A percentile compares a stretch with the other conserved stretches of the same genome.
Conservation (phyloP, 2,888 invertebrate genomes). For the Amitus sp. region DNA sequence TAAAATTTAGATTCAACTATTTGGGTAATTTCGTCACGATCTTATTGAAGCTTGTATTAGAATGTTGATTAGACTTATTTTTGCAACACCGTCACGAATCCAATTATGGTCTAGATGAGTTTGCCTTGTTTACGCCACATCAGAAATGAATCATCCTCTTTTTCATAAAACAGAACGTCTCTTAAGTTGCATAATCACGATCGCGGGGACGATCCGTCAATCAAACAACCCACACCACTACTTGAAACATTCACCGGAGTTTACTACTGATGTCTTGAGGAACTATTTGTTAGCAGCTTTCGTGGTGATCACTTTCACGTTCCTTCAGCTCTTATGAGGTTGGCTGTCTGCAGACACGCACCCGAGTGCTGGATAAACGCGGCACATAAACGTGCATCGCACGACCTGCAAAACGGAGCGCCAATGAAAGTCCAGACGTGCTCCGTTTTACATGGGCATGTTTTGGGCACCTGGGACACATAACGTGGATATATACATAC, state of each 20-base stretch:
- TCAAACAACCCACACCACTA: slow-evolving; percentile 54
- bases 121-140: too few relatives aligned
- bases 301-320: slow-evolving; percentile 51
- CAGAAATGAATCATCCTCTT: too few relatives aligned
- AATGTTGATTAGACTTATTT: too few relatives aligned
- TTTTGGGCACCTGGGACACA: slow-evolving; percentile 39
- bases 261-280: slow-evolving; percentile 53
- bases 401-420: slow-evolving; percentile 1
- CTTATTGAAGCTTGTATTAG: too few relatives aligned
- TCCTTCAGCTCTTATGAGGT: slow-evolving; percentile 44
- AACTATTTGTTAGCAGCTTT: slow-evolving; percentile 53
- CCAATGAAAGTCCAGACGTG: background rate
- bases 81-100: too few relatives aligned
- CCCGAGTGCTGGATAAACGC: slow-evolving; percentile 16
- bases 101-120: too few relatives aligned
- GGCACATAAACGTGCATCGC: slow-evolving; percentile 21
- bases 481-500: slow-evolving; percentile 45
- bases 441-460: background rate
- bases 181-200: slow-evolving; percentile 9
- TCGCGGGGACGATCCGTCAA: slow-evolving; percentile 46
- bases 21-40: too few relatives aligned
- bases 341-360: slow-evolving; percentile 48
- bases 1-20: too few relatives aligned
- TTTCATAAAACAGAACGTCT: background rate
- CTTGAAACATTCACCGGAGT: slow-evolving; percentile 52